These are phyloP conservation scores for Motacilla alba DNA, from an alignment of 2,113 vertebrate genomes.

Conservation along the genomic window DNA sequence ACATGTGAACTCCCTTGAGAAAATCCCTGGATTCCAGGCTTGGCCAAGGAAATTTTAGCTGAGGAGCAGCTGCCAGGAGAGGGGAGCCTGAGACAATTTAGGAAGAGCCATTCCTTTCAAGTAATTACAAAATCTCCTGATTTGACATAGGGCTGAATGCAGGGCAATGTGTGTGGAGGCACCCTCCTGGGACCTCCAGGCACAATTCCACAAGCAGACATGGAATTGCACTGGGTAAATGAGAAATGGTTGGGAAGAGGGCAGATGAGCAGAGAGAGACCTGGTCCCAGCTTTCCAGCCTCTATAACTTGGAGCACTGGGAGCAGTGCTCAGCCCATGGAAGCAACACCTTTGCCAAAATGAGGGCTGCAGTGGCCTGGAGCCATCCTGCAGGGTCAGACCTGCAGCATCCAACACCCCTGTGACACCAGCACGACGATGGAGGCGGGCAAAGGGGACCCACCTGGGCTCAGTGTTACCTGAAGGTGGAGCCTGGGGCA, in stretches of 20 bases:
- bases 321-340: fast-evolving
- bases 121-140: background rate
- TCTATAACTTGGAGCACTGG: background rate
- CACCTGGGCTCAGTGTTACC: background rate
- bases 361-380: background rate
- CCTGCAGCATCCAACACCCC: background rate
- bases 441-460: background rate
- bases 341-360: background rate
- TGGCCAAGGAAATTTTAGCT: background rate
- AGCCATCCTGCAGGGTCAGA: background rate
- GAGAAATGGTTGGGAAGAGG: background rate
- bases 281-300: background rate
- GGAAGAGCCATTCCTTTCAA: background rate
- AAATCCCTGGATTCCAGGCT: background rate
- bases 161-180: background rate
- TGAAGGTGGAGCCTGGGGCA: background rate
- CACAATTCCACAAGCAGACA: background rate
- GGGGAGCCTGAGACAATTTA: background rate
- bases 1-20: background rate
- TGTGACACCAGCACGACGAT: background rate
- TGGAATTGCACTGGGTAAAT: background rate
- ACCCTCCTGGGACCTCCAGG: background rate
- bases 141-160: background rate
- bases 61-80: background rate
- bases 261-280: background rate